These are phyloP conservation scores for Didymodactylos carnosus DNA, from an alignment of 2,888 invertebrate species.

Conservation along the genomic window DNA sequence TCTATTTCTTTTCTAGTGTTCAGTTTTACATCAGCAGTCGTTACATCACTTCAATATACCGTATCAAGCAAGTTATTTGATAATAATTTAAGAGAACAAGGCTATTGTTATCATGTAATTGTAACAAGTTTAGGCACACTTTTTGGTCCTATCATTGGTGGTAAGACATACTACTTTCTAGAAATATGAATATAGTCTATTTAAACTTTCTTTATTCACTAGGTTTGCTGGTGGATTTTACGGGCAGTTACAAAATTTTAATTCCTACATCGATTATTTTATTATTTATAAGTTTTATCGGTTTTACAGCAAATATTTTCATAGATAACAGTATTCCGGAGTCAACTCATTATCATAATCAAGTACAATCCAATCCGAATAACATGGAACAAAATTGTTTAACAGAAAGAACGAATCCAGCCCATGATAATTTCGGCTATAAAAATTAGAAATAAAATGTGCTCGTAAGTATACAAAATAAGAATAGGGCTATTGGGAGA, in stretches of 20 bases:
- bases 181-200: too few relatives aligned
- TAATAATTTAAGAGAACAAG: background rate
- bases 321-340: too few relatives aligned
- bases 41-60: background rate
- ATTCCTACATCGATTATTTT: background rate
- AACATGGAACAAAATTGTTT: too few relatives aligned
- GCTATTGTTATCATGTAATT: background rate
- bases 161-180: too few relatives aligned
- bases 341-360: too few relatives aligned
- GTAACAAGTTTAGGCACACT: background rate
- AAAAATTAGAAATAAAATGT: too few relatives aligned
- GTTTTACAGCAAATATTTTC: too few relatives aligned
- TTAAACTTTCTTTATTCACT: background rate
- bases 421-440: too few relatives aligned
- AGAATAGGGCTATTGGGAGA: too few relatives aligned
- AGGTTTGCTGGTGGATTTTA: background rate
- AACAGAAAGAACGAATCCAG: too few relatives aligned
- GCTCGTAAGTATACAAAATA: too few relatives aligned
- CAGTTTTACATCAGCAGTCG: background rate
- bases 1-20: background rate
- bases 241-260: background rate
- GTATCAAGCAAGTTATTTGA: background rate
- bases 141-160: background rate
- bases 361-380: background rate
- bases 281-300: background rate